Percentiles rank a stretch among this genome's conserved stretches.
Conservation (phyloP, 2,888 invertebrate genomes). For the Opisthograptis luteolata region DNA sequence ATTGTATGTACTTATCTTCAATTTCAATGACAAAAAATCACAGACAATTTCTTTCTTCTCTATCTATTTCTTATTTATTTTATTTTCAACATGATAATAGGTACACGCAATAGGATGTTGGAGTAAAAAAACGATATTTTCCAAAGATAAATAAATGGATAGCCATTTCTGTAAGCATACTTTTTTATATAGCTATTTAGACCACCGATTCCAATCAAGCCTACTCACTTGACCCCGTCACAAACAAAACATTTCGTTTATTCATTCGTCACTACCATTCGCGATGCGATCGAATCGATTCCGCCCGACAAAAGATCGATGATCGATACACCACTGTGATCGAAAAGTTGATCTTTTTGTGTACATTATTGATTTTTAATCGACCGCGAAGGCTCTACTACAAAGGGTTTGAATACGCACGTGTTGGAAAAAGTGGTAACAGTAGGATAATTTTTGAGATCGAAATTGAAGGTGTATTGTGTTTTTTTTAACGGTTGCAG, state of each 20-base stretch:
- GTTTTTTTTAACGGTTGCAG: conserved; percentile 19
- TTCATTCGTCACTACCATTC: conserved; percentile 56
- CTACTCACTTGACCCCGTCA: conserved; percentile 42
- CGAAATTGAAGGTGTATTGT: conserved; percentile 24
- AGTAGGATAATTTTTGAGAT: conserved; percentile 17
- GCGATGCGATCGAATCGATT: conserved; percentile 77
- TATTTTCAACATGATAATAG: too few relatives aligned
- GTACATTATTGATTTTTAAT: conserved; percentile 79
- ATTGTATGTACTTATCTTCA: too few relatives aligned
- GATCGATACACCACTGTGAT: conserved; percentile 79
- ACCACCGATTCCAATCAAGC: conserved; percentile 50
- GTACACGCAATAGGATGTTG: too few relatives aligned
- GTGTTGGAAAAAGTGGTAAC: conserved; percentile 35
- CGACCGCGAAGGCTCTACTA: conserved; percentile 62
- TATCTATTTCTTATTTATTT: too few relatives aligned
- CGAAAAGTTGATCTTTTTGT: conserved; percentile 73
- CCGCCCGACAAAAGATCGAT: conserved; percentile 73
- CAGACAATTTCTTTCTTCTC: too few relatives aligned
- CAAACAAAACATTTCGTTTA: conserved; percentile 35
- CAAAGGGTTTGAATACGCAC: conserved; percentile 54
- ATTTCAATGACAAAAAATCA: too few relatives aligned
- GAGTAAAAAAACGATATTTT: too few relatives aligned
- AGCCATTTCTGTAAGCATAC: not conserved
- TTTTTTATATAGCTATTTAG: too few relatives aligned
- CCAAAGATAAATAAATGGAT: too few relatives aligned